Evolutionary conservation across 2,888 invertebrate species (phyloP), one percentile per base, ranked within the genome.

Genomic region (Drosophila atroscutellata): DNA sequence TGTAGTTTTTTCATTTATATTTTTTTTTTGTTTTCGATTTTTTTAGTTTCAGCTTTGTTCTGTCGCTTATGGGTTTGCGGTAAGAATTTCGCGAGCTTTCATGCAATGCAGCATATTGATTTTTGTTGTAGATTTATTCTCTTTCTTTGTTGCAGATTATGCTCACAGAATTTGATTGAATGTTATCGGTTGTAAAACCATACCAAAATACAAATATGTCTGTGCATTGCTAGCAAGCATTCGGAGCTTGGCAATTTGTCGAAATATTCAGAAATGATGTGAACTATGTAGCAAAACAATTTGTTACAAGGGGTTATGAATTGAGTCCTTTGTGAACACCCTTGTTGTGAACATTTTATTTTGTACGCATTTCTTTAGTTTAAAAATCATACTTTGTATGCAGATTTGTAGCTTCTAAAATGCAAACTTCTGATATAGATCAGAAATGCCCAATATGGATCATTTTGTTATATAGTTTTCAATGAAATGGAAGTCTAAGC

Each of bases 61-160:
- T 54, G 57, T 51, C 59, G 62, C 58, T 79, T 75, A 69, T 79
- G 61, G 68, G 55, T 65, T 58, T 66, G 70, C 59, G 64, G 64
- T 49, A 55, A 68, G 67, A 80, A 67, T 74, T 66, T 75, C 67
- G 54, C 26, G 37, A 66, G 49, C 52, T 61, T 49, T n/a, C 49
- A 72, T 72, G 80, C 72, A 76, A 49, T 86, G 79, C 86, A 75
- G 75, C 75, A 76, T 83, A 87, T 84, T 83, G 75, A 88, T 87
- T 84, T 84, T 79, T 50, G 26, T 42, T 45, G 30, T 47, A 36
- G 24, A 24, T 34, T 28, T 26, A 55, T 32, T 51, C 24, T 7
- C 36, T 47, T 64, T 30, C 26, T 24, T 63, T 30, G 36, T 51
- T 30, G 42, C 65, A 72, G 66, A 74, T 76, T 71, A 76, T 69